phyloP scores from a whole-genome alignment of 2,888 invertebrate genomes.

The Tridacna gigas region DNA sequence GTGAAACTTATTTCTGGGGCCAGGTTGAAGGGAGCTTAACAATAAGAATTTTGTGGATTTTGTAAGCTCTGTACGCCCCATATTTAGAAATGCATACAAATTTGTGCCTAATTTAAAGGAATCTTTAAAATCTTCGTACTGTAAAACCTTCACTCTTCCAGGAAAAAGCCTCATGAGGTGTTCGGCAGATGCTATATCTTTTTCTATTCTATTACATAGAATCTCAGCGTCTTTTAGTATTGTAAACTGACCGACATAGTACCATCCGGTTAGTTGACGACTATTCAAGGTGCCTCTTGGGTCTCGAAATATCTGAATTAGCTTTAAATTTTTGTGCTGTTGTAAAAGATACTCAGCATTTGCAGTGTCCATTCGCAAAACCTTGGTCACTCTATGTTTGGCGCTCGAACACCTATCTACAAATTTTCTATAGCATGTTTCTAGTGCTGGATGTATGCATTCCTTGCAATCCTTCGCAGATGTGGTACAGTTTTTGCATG shows the following conservation, averaged over 20 bases:
- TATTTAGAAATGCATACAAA: neutral
- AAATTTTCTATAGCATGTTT: too few species aligned
- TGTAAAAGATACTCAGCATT: neutral
- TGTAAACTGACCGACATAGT: neutral
- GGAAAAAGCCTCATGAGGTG: constrained; percentile 15
- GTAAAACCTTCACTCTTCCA: constrained; percentile 27
- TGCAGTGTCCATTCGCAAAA: constrained; percentile 6
- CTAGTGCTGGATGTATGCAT: too few species aligned
- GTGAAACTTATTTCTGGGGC: neutral
- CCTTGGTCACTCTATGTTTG: constrained; percentile 7
- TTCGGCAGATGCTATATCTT: constrained; percentile 17
- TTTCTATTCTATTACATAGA: constrained; percentile 22
- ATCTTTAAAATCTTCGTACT: constrained; percentile 48
- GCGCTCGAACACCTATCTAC: neutral
- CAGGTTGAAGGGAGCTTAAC: too few species aligned
- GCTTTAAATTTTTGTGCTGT: neutral
- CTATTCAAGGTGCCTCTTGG: constrained; percentile 18
- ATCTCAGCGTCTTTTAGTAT: neutral
- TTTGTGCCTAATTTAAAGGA: constrained; percentile 6
- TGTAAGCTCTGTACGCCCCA: too few species aligned
- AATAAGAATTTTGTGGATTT: too few species aligned
- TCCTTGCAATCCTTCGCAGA: too few species aligned
- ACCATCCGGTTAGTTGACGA: constrained; percentile 2
- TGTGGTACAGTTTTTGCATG: too few species aligned
- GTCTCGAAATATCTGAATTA: constrained; percentile 26